Base-by-base conservation (phyloP, 1,140 invertebrate genomes). In the Tetraneura akinire region DNA sequence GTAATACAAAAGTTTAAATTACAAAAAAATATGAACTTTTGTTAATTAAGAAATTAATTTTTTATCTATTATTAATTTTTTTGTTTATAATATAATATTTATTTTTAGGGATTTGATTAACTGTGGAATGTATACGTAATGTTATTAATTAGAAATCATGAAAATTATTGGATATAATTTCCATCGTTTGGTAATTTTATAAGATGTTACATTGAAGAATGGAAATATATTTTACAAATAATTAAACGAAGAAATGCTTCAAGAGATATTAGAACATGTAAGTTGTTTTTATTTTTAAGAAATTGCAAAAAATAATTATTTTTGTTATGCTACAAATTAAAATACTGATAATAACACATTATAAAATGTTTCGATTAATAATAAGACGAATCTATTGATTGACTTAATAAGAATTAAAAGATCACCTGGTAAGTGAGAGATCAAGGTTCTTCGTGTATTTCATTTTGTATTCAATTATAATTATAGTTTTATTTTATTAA, bases 91-190 rank as follows among this genome's bases (percentile, higher is more conserved):
- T 9, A 21, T 26, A 49, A 29, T 51, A 62, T 62, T 64, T 26
- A 21, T 60, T 71, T 51, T n/a, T 21, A 81, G 80, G 29, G 70
- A 57, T 32, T 45, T 81, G 23, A 53, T 81, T 18, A 81, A 81
- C 13, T 73, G 70, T 78, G 80, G 80, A 42, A 23, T 81, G n/a
- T n/a, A n/a, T n/a, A n/a, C n/a, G n/a, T n/a, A n/a, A n/a, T n/a
- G 16, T 51, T 81, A 37, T 66, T 81, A 62, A 66, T 81, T 42
- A 76, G 55, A 78, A 51, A 81, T 37, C 60, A 62, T 11, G 71
- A 64, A 8, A 60, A 47, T 45, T 81, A 76, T 78, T 81, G 71
- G 80, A 66, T 81, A 66, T 81, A 71, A 51, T 81, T 81, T 78
- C 80, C 80, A 37, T 81, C 73, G 16, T 60, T 73, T 53, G 60